Evolutionary conservation across 1,140 invertebrate species (phyloP), one percentile per base, ranked within the genome.

Genomic region (Rhyacophila brunnea): DNA sequence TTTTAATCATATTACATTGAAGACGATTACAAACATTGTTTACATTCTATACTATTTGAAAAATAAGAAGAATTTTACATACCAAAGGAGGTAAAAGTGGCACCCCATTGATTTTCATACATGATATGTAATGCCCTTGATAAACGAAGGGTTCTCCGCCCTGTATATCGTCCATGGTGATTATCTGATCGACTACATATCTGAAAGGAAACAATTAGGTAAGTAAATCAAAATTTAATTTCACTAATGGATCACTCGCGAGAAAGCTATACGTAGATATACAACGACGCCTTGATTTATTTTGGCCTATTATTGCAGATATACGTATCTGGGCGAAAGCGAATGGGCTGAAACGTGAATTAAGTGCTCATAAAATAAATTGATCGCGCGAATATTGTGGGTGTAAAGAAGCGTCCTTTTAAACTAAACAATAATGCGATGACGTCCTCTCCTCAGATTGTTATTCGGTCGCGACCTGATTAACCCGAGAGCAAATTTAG

Each of bases 1-100:
- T n/a, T n/a, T n/a, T n/a, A n/a, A n/a, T n/a, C n/a, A n/a, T n/a
- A n/a, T n/a, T n/a, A n/a, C n/a, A n/a, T n/a, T n/a, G n/a, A n/a
- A n/a, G n/a, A n/a, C n/a, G n/a, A n/a, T n/a, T n/a, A n/a, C n/a
- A n/a, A n/a, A n/a, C n/a, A n/a, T n/a, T n/a, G n/a, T n/a, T n/a
- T n/a, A n/a, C n/a, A n/a, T n/a, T n/a, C n/a, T n/a, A n/a, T n/a
- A n/a, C n/a, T n/a, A n/a, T n/a, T n/a, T n/a, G n/a, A n/a, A n/a
- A n/a, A n/a, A n/a, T n/a, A n/a, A n/a, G n/a, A n/a, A n/a, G n/a
- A n/a, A 40, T 14, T 19, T 28, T 32, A 75, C 77, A 79, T 77
- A 85, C 84, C 68, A 85, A 65, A 32, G 85, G 85, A 44, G 84
- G 83, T 49, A 86, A 72, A 64, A 86, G 79, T 34, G 83, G 81